Evolutionary conservation across 2,113 vertebrate species (phyloP).

Genomic region (Desmodus rotundus): DNA sequence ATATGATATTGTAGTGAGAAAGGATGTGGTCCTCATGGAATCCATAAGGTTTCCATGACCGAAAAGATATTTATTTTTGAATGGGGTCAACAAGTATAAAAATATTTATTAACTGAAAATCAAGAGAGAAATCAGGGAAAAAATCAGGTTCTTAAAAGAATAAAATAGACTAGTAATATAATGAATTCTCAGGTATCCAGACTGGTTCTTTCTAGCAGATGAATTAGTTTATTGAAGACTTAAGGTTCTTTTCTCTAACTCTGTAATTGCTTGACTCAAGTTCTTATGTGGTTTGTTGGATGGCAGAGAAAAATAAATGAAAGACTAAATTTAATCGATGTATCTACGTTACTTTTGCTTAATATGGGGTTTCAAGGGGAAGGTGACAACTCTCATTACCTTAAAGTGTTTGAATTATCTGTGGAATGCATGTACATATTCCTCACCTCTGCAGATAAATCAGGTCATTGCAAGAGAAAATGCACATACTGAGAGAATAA

Average conservation of each 20-base stretch:
- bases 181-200: background rate
- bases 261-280: background rate
- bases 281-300: background rate
- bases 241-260: slow-evolving; percentile 10
- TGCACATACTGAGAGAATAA: background rate
- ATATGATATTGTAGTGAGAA: background rate
- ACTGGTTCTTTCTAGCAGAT: background rate
- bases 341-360: background rate
- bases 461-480: background rate
- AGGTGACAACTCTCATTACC: background rate
- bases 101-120: background rate
- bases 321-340: background rate
- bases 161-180: background rate
- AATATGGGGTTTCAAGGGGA: background rate
- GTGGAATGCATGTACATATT: background rate
- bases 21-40: background rate
- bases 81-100: background rate
- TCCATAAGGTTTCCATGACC: background rate
- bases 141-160: background rate
- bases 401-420: background rate
- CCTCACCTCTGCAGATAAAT: background rate
- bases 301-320: background rate
- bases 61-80: background rate
- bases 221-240: slow-evolving; percentile 34
- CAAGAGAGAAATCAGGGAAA: background rate